phyloP scores from a whole-genome alignment of 1,140 invertebrate species.

The Brachionus paranguensis region DNA sequence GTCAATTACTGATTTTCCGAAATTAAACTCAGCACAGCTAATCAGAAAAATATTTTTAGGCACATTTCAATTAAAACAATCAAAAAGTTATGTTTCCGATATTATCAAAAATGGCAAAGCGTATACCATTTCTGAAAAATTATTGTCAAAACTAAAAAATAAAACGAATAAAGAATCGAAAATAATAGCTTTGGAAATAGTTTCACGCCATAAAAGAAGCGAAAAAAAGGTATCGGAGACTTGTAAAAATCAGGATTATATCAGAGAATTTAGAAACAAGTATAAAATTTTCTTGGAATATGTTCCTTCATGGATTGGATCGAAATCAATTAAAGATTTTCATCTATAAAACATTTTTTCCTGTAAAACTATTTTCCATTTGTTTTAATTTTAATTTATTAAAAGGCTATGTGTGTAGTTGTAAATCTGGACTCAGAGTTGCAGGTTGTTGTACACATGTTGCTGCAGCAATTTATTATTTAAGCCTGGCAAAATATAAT shows the following conservation, averaged over 20 bases:
- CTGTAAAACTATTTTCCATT: not conserved
- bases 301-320: constrained; percentile 5
- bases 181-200: constrained; percentile 6
- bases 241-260: constrained; percentile 2
- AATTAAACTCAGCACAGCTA: not conserved
- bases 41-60: constrained; percentile 21
- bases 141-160: not conserved
- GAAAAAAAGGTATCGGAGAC: constrained; percentile 2
- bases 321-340: constrained; percentile 8
- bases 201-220: constrained; percentile 12
- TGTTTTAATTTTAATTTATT: constrained; percentile 12
- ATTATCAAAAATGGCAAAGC: constrained; percentile 8
- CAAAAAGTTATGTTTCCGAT: not conserved
- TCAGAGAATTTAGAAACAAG: constrained; percentile 2
- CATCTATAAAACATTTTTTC: not conserved
- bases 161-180: not conserved
- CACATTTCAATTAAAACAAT: constrained; percentile 14
- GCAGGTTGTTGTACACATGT: constrained; percentile 14
- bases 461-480: not conserved
- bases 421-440: constrained; percentile 1
- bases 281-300: constrained; percentile 14
- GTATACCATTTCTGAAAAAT: not conserved
- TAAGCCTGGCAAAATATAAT: not conserved
- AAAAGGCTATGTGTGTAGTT: constrained; percentile 16
- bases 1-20: constrained; percentile 16